phyloP scores from a whole-genome alignment of 2,113 vertebrate genomes.

The Mugil cephalus region DNA sequence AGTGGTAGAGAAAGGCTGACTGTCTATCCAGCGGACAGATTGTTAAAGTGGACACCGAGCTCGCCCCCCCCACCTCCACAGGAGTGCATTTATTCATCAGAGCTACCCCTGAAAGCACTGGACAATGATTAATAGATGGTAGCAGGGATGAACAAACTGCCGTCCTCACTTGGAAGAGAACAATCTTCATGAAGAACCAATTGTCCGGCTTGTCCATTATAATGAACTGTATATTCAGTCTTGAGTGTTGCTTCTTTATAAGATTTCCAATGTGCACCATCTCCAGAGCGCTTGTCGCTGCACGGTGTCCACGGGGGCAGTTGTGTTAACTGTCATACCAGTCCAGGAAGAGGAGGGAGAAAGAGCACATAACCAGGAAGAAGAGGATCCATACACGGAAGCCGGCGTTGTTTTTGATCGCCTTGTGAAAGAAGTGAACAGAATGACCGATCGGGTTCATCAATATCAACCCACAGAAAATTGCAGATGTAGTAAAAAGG shows the following conservation, averaged over 20 bases:
- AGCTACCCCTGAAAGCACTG: constrained; percentile 9
- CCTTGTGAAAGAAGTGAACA: constrained; percentile 80
- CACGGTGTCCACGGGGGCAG: constrained; percentile 3
- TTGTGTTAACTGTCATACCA: constrained; percentile 94
- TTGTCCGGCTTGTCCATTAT: constrained; percentile 3
- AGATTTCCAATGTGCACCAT: constrained; percentile 13
- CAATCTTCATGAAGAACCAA: constrained; percentile 18
- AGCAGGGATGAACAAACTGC: constrained; percentile 1
- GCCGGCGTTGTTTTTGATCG: constrained; percentile 98
- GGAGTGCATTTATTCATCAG: constrained; percentile 20
- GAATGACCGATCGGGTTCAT: not conserved
- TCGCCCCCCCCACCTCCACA: not conserved
- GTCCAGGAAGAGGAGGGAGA: constrained; percentile 97
- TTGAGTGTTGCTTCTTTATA: constrained; percentile 10
- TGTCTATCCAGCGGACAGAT: constrained; percentile 1
- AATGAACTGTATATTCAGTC: constrained; percentile 22
- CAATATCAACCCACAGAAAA: not conserved
- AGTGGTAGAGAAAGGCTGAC: constrained; percentile 23
- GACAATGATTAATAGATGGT: constrained; percentile 9
- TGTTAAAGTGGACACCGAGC: constrained; percentile 3
- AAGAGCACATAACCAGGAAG: constrained; percentile 99
- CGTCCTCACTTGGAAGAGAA: not conserved
- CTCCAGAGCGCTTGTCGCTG: constrained; percentile 12
- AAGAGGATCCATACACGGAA: constrained; percentile 99
- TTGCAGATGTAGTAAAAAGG: not conserved